phyloP scores from a whole-genome alignment of 2,113 vertebrate genomes.

The Meriones unguiculatus region DNA sequence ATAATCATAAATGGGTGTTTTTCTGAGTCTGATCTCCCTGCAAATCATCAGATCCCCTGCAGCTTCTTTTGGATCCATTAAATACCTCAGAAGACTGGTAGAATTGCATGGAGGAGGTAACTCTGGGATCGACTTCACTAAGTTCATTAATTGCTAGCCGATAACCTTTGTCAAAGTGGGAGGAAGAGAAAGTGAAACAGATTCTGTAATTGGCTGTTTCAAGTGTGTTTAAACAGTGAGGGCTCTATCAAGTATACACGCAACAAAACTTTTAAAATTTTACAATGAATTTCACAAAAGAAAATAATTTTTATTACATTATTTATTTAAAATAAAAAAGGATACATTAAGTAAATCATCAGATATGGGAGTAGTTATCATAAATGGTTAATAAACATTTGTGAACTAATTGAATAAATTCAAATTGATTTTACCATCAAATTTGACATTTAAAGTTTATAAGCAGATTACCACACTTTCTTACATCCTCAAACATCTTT shows the following conservation, averaged over 20 bases:
- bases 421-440: background rate
- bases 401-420: constrained; percentile 7
- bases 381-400: constrained; percentile 38
- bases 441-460: constrained; percentile 14
- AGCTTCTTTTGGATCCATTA: background rate
- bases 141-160: background rate
- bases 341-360: background rate
- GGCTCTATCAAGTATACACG: background rate
- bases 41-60: background rate
- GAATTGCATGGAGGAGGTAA: background rate
- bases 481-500: background rate
- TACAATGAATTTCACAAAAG: constrained; percentile 2
- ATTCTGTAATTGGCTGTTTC: background rate
- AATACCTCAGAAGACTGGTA: background rate
- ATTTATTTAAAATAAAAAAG: constrained; percentile 48
- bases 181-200: background rate
- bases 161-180: background rate
- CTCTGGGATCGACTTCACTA: background rate
- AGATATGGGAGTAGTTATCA: background rate
- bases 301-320: background rate
- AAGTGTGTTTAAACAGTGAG: background rate
- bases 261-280: background rate
- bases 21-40: constrained; percentile 15
- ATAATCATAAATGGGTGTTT: background rate
- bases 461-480: background rate